Conservation (phyloP, 2,113 vertebrate genomes). For the Rhinolophus sinicus region DNA sequence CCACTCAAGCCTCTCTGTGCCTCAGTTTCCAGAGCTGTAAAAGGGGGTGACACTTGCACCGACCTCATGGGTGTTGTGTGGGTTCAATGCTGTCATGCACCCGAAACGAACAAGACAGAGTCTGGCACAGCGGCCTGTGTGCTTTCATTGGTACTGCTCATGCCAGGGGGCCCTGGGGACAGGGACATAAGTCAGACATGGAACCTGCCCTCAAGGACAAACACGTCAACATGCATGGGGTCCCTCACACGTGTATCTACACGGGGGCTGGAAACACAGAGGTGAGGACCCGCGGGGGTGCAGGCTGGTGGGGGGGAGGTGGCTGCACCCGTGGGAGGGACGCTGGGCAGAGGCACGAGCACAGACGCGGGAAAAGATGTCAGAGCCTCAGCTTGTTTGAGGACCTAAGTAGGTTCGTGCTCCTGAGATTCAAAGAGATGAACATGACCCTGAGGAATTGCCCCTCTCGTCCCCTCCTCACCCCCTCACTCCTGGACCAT, state of each 20-base stretch:
- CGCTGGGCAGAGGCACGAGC: not conserved
- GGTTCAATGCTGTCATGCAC: not conserved
- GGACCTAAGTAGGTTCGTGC: too few species aligned
- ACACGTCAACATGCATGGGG: not conserved
- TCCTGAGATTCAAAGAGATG: not conserved
- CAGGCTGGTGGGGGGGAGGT: not conserved
- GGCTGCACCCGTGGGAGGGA: not conserved
- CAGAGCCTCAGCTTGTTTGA: not conserved
- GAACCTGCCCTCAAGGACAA: too few species aligned
- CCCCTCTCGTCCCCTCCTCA: not conserved
- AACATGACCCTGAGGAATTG: not conserved
- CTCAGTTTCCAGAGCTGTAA: not conserved
- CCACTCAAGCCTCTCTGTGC: too few species aligned
- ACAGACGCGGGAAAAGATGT: fast-evolving
- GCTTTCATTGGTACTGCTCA: not conserved
- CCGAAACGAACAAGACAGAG: not conserved
- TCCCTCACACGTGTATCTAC: not conserved
- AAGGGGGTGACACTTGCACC: not conserved
- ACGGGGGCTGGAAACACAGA: not conserved
- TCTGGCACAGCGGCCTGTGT: too few species aligned
- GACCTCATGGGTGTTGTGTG: not conserved
- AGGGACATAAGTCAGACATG: fast-evolving
- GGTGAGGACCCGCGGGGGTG: not conserved
- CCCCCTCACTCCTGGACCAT: not conserved
- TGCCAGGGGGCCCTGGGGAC: not conserved